These are phyloP conservation scores for Aquatica leii DNA, from an alignment of 2,888 invertebrate species.

Conservation along the genomic window DNA sequence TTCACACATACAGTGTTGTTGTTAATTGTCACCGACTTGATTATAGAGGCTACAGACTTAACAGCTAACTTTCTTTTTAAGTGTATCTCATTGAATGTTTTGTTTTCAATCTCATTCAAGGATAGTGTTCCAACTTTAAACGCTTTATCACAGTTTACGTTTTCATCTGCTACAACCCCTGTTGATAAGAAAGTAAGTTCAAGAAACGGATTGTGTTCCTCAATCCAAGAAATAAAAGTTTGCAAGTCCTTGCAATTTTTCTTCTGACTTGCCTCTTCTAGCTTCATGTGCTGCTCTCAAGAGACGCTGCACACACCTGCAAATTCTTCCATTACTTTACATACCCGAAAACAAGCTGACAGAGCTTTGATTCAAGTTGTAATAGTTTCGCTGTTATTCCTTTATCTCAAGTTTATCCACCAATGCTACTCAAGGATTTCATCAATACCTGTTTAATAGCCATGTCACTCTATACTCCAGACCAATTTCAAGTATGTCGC, in stretches of 20 bases:
- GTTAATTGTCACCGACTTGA: not conserved
- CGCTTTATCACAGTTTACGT: slow-evolving; percentile 14
- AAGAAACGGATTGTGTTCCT: slow-evolving; percentile 16
- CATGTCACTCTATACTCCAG: slow-evolving; percentile 11
- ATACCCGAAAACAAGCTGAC: slow-evolving; percentile 3
- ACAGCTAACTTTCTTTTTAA: not conserved
- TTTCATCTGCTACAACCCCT: slow-evolving; percentile 18
- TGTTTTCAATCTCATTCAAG: slow-evolving; percentile 8
- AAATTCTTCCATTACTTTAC: slow-evolving; percentile 42
- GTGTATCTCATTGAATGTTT: slow-evolving; percentile 1
- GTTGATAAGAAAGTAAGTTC: slow-evolving; percentile 18
- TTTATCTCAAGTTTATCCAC: slow-evolving; percentile 18
- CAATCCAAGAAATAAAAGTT: slow-evolving; percentile 12
- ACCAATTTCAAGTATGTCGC: slow-evolving; percentile 1
- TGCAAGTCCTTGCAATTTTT: slow-evolving; percentile 14
- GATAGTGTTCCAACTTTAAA: slow-evolving; percentile 16
- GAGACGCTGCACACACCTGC: slow-evolving; percentile 17
- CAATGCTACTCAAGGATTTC: slow-evolving; percentile 11
- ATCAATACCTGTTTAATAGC: slow-evolving; percentile 8
- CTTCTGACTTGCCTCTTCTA: slow-evolving; percentile 31
- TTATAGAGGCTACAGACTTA: slow-evolving; percentile 5
- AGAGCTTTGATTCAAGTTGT: not conserved
- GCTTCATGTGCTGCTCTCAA: slow-evolving; percentile 39
- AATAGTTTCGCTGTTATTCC: slow-evolving; percentile 12
- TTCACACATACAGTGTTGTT: slow-evolving; percentile 12